Evolutionary conservation across 2,113 vertebrate genomes (phyloP).

Genomic region (Nyctibius bracteatus): DNA sequence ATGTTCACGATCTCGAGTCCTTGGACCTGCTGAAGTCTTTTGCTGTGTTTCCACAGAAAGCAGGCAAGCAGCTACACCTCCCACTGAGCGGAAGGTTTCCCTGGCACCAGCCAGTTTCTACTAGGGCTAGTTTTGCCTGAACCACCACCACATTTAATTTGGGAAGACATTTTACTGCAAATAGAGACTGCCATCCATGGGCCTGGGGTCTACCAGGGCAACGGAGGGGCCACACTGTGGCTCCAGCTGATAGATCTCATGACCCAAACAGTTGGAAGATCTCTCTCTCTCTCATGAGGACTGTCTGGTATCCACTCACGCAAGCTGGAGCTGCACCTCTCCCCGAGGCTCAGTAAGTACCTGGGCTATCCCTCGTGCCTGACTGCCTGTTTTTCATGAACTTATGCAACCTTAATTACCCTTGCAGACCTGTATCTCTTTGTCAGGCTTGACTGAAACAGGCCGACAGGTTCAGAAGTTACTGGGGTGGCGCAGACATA

Average conservation of each 20-base stretch:
- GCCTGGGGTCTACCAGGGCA: background rate
- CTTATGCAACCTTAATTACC: conserved; percentile 1
- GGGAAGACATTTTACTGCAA: background rate
- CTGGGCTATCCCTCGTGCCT: background rate
- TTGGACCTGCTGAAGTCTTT: background rate
- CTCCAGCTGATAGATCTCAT: background rate
- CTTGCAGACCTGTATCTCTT: background rate
- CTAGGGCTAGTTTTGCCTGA: background rate
- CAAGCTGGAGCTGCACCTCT: background rate
- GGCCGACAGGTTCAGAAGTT: background rate
- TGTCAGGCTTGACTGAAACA: background rate
- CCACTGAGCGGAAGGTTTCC: background rate
- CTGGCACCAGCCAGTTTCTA: background rate
- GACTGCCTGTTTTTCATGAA: background rate
- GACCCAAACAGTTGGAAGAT: background rate
- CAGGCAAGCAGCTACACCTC: background rate
- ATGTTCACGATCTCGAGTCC: background rate
- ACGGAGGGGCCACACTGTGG: background rate
- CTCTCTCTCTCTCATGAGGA: background rate
- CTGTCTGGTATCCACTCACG: background rate
- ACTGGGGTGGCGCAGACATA: background rate
- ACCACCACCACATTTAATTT: background rate
- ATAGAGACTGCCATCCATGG: background rate
- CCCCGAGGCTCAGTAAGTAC: background rate
- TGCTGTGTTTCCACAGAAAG: background rate